Evolutionary conservation across 2,797 vertebrate species (phyloP).

Genomic region (Chiroxiphia lanceolata): DNA sequence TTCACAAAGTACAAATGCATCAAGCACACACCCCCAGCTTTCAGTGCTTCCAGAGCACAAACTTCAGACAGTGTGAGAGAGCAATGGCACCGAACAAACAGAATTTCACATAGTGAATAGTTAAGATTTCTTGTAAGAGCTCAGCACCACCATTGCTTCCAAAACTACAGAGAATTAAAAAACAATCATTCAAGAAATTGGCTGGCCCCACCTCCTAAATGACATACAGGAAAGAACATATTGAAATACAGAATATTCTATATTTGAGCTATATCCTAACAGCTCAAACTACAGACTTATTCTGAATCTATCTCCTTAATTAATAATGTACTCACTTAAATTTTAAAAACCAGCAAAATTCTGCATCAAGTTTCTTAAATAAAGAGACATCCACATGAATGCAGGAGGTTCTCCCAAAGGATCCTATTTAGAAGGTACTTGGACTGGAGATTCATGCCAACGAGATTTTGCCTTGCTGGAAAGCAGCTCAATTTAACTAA

Average conservation of each 20-base stretch:
- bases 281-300: background rate
- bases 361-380: slow-evolving; percentile 8
- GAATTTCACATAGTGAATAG: background rate
- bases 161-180: background rate
- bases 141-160: background rate
- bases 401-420: background rate
- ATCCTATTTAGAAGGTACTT: background rate
- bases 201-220: background rate
- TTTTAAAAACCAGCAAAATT: background rate
- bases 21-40: background rate
- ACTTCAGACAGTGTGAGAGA: background rate
- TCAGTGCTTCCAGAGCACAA: background rate
- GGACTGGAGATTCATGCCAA: background rate
- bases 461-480: background rate
- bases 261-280: background rate
- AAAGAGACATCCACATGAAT: background rate
- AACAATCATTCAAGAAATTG: background rate
- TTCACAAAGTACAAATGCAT: background rate
- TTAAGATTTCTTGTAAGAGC: background rate
- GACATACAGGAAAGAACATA: background rate
- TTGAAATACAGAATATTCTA: background rate
- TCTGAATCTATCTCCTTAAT: background rate
- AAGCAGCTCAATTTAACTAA: slow-evolving; percentile 29
- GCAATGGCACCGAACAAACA: background rate
- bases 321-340: background rate